Evolutionary conservation across 2,888 invertebrate species (phyloP), one percentile per base, ranked within the genome.

Genomic region (Papilio gigon): DNA sequence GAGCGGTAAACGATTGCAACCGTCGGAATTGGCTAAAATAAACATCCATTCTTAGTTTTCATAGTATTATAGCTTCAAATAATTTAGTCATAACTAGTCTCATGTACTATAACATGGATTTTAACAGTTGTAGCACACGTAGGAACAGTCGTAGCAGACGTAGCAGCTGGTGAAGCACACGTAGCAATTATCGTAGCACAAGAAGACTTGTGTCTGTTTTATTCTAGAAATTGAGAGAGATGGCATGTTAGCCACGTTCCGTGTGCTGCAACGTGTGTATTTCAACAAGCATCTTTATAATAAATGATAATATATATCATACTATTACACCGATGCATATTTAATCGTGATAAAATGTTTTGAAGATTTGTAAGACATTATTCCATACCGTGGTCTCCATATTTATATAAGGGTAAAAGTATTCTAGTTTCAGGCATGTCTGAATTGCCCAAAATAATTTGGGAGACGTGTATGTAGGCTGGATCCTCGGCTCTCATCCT

Each of bases 401-500:
- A n/a, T 40, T 14, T 42, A n/a, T 14, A 63, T 25, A 40, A 56
- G 2, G 30, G 20, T n/a, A 40, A 37, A 8, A 14, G 50, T 25
- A 33, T 20, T 65, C 40, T 11, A 63, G 62, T 47, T 63, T 20
- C 30, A 11, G 47, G 22, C 33, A 56, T 20, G 56, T 42, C n/a
- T 35, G 40, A 40, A 44, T 56, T 53, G 64, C 64, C n/a, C 64
- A 40, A 65, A 71, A 74, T 71, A 72, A 72, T 71, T 71, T 68
- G 60, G 65, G 71, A 75, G 71, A 68, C 67, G 37, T 62, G 67
- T 71, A 72, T 75, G 76, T 76, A 73, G 73, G 76, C 76, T 76
- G 71, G 73, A 73, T 73, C 76, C 75, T 76, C 71, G 73, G 70
- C 73, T 75, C 76, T 73, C 71, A 64, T 68, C 69, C 67, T 72